These are phyloP conservation scores for Drosophila navojoa DNA, from an alignment of 1,140 invertebrate species.

Conservation along the genomic window DNA sequence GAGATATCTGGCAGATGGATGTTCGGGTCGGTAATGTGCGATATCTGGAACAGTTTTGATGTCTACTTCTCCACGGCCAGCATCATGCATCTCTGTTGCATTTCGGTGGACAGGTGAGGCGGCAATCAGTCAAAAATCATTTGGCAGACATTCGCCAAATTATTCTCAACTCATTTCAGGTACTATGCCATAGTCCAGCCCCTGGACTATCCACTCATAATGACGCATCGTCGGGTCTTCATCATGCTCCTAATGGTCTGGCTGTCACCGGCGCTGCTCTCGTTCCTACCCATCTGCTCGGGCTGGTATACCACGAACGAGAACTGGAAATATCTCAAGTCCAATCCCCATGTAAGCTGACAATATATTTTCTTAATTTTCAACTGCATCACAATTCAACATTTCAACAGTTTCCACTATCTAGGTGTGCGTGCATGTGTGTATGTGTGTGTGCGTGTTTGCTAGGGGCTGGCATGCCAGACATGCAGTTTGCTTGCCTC, in stretches of 20 bases:
- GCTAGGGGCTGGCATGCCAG: neutral
- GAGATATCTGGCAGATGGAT: constrained; percentile 93
- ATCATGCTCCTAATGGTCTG: constrained; percentile 94
- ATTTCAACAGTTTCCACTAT: constrained; percentile 31
- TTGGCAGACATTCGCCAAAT: neutral
- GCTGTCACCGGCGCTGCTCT: constrained; percentile 95
- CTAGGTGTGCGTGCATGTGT: constrained; percentile 14
- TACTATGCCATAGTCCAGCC: constrained; percentile 96
- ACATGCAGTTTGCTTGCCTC: constrained; percentile 15
- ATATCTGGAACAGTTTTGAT: constrained; percentile 97
- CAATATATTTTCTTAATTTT: constrained; percentile 56
- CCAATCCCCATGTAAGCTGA: constrained; percentile 88
- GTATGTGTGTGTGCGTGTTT: neutral
- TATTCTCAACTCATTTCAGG: constrained; percentile 74
- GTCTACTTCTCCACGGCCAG: constrained; percentile 96
- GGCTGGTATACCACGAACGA: constrained; percentile 96
- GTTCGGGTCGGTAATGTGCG: constrained; percentile 96
- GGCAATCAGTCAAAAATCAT: neutral
- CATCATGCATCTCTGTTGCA: constrained; percentile 95
- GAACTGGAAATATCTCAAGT: constrained; percentile 88
- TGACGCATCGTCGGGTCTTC: constrained; percentile 90
- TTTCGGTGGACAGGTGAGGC: constrained; percentile 89
- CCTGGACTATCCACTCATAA: constrained; percentile 94
- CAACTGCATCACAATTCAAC: constrained; percentile 61
- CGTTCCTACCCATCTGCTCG: constrained; percentile 97